phyloP scores from a whole-genome alignment of 2,888 invertebrate genomes.

The Cerastis rubricosa region DNA sequence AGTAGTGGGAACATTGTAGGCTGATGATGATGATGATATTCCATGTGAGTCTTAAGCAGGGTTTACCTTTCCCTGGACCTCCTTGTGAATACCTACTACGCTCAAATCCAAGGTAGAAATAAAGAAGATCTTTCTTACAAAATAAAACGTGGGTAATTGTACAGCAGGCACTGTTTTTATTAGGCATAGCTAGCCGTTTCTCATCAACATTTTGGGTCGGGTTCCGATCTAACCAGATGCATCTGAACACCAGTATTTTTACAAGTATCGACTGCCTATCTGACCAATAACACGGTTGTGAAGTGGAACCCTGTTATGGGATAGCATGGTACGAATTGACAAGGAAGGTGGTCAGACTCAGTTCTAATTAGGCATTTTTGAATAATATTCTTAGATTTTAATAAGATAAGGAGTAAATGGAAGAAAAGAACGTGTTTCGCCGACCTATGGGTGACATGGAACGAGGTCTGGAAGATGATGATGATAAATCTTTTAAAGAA shows the following conservation, averaged over 20 bases:
- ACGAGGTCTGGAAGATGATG: too few relatives aligned
- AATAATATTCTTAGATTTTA: not conserved
- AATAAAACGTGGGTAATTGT: not conserved
- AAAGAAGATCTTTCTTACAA: not conserved
- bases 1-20: too few relatives aligned
- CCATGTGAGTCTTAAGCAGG: not conserved
- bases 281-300: not conserved
- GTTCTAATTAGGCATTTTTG: not conserved
- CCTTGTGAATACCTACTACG: not conserved
- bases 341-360: not conserved
- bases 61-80: fast-evolving
- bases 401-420: too few relatives aligned
- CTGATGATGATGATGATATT: too few relatives aligned
- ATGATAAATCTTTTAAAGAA: not conserved
- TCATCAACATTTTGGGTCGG: not conserved
- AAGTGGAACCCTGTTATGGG: not conserved
- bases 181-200: not conserved
- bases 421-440: too few relatives aligned
- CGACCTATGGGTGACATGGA: too few relatives aligned
- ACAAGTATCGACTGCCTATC: not conserved
- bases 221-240: not conserved
- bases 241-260: not conserved
- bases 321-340: not conserved
- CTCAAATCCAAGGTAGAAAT: not conserved
- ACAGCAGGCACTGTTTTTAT: not conserved